Evolutionary conservation across 2,113 vertebrate genomes (phyloP), one percentile per base, ranked within the genome.

Genomic region (Laterallus jamaicensis): DNA sequence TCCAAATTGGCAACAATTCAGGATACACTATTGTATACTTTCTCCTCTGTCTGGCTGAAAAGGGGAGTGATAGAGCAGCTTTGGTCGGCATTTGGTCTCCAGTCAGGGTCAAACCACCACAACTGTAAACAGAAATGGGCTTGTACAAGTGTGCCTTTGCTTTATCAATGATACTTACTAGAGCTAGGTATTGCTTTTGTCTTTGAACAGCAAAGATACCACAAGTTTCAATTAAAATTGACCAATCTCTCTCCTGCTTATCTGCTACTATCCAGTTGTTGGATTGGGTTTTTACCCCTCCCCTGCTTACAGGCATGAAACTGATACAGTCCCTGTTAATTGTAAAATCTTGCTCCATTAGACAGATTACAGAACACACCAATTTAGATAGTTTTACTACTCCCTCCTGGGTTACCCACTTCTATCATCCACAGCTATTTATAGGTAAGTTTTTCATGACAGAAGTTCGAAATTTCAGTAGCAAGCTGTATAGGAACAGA

Each of bases 341-440:
- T 55, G 37, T 58, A 64, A 82, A 77, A 86, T 89, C 78, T 74
- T 71, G 73, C 91, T 88, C 74, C 86, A 78, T 93, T 86, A 97
- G 89, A 92, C 42, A 91, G 78, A 92, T 82, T 82, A 70, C 20
- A 62, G 67, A 92, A 63, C 24, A 5, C 2, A 2, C 12, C 88
- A 89, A 40, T 87, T 89, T 25, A 91, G 79, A 39, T 62, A 82
- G 26, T 70, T 95, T 89, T 87, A 95, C 81, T 84, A 5, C n/a
- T 86, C 63, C 47, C 69, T 83, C 17, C 50, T 82, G 40, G 19
- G 26, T 62, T 95, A 82, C 42, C 77, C 55, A 13, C 6, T 89
- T 86, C 58, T 56, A 22, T 56, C 56, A 79, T 42, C 37, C 70
- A 44, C 24, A 74, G 37, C 24, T 91, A 70, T 82, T 87, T 60